Evolutionary conservation across 2,888 invertebrate genomes (phyloP).

Genomic region (Perizoma affinitatum): DNA sequence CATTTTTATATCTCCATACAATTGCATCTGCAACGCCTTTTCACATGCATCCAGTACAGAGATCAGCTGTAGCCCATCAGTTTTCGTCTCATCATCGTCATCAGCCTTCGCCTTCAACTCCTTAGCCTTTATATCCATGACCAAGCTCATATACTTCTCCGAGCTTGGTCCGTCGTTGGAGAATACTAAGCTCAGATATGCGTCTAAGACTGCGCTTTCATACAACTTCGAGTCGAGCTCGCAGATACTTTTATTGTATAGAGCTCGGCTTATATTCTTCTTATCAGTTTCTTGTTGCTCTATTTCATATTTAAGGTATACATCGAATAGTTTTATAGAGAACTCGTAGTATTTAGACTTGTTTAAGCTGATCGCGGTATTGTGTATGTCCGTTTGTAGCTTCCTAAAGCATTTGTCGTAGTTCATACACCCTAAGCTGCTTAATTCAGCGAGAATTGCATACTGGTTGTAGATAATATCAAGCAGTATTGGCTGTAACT

Average conservation of each 20-base stretch:
- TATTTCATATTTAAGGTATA: conserved; percentile 64
- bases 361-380: conserved; percentile 65
- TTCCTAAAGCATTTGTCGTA: conserved; percentile 62
- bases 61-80: conserved; percentile 50
- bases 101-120: conserved; percentile 48
- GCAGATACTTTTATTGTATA: conserved; percentile 75
- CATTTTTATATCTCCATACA: conserved; percentile 57
- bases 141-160: conserved; percentile 69
- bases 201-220: conserved; percentile 59
- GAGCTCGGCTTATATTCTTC: conserved; percentile 64
- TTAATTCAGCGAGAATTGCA: conserved; percentile 51
- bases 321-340: conserved; percentile 64
- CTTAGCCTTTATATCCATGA: conserved; percentile 72
- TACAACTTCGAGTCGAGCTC: conserved; percentile 61
- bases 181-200: conserved; percentile 64
- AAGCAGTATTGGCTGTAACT: conserved; percentile 44
- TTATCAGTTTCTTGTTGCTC: conserved; percentile 13
- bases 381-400: conserved; percentile 68
- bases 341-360: conserved; percentile 56
- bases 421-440: conserved; percentile 55
- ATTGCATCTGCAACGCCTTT: conserved; percentile 39
- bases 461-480: conserved; percentile 56
- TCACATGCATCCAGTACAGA: conserved; percentile 57
- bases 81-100: conserved; percentile 37
- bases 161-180: conserved; percentile 50